Conservation (phyloP, 2,797 vertebrate species). For the Enteromius thamalakanensis region DNA sequence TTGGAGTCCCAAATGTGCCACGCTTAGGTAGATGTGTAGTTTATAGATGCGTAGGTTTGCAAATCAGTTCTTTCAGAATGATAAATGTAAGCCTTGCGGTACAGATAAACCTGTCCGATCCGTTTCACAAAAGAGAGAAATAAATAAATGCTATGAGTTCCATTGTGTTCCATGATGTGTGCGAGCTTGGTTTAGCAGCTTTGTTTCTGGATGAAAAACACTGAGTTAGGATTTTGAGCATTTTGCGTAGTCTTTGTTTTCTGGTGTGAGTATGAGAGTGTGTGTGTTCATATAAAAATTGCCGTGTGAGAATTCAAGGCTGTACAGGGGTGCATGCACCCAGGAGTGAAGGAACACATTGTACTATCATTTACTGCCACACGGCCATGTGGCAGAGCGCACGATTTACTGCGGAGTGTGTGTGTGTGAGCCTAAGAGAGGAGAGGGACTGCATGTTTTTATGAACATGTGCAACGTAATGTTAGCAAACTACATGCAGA, state of each 20-base stretch:
- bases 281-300: conserved; percentile 15
- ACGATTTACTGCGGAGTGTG: conserved; percentile 70
- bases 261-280: conserved; percentile 1
- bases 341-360: conserved; percentile 70
- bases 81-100: conserved; percentile 1
- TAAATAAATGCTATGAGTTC: neutral
- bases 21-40: neutral
- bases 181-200: neutral
- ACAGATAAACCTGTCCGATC: conserved; percentile 9
- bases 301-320: conserved; percentile 22
- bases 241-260: conserved; percentile 29
- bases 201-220: conserved; percentile 23
- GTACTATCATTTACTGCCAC: conserved; percentile 72
- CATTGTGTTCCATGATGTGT: conserved; percentile 19
- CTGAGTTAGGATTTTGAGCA: conserved; percentile 15
- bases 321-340: conserved; percentile 55
- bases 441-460: conserved; percentile 48
- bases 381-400: conserved; percentile 64
- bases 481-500: neutral
- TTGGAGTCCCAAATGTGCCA: neutral
- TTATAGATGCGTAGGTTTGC: conserved; percentile 2
- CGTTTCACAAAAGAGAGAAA: conserved; percentile 5
- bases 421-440: conserved; percentile 36
- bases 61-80: conserved; percentile 26
- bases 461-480: conserved; percentile 32